Percentiles rank a stretch among this genome's conserved stretches.
Conservation (phyloP, 2,113 vertebrate genomes). For the Brevimyrus niger region DNA sequence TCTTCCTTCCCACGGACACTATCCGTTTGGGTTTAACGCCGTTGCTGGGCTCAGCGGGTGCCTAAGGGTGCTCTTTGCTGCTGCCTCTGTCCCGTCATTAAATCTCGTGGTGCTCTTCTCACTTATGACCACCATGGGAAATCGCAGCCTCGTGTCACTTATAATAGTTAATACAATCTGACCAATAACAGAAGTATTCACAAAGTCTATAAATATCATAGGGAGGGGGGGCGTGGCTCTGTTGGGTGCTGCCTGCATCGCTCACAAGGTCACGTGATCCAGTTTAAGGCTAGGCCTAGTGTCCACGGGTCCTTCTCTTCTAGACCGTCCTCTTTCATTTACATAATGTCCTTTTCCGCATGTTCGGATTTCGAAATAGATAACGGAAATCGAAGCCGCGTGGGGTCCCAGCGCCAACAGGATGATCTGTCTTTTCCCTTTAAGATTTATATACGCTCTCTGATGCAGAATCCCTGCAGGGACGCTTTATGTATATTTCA, state of each 20-base stretch:
- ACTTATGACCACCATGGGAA: background rate
- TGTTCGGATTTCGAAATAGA: background rate
- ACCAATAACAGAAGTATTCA: background rate
- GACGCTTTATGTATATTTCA: conserved; percentile 39
- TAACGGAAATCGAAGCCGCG: conserved; percentile 19
- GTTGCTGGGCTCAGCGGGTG: background rate
- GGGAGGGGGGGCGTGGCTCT: background rate
- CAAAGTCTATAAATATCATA: background rate
- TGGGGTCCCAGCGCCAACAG: conserved; percentile 32
- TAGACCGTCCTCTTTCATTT: background rate
- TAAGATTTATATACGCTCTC: conserved; percentile 33
- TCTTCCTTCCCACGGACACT: background rate
- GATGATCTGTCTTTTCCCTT: conserved; percentile 38
- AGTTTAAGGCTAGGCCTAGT: background rate
- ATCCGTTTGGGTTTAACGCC: background rate
- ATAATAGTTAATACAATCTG: background rate
- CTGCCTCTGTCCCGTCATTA: background rate
- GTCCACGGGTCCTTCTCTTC: background rate
- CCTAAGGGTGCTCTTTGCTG: background rate
- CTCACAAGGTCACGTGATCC: background rate
- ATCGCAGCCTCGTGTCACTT: background rate
- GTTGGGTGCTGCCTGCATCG: background rate
- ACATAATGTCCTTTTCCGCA: background rate
- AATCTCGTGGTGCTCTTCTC: background rate
- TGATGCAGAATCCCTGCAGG: conserved; percentile 51